These are phyloP conservation scores for Montipora capitata DNA, from an alignment of 92 coral and sea anemone genomes.

Conservation along the genomic window DNA sequence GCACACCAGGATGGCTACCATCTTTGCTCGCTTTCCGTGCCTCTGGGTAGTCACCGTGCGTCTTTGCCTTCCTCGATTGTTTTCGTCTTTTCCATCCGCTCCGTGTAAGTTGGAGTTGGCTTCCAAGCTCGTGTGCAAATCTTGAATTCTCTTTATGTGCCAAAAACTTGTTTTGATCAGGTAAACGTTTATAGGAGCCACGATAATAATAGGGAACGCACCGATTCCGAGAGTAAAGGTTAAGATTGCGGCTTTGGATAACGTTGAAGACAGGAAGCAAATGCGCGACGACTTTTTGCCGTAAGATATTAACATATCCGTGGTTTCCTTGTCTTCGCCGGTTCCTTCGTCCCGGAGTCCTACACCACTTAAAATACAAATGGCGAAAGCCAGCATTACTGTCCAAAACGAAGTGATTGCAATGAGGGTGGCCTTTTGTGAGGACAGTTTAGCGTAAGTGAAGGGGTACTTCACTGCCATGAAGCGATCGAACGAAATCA, in stretches of 20 bases:
- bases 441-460: background rate
- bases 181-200: slow-evolving; percentile 74
- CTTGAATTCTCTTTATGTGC: slow-evolving; percentile 62
- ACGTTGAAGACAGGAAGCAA: slow-evolving; percentile 47
- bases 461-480: slow-evolving; percentile 56
- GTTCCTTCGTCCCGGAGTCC: background rate
- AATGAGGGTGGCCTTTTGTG: background rate
- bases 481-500: slow-evolving; percentile 42
- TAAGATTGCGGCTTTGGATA: slow-evolving; percentile 45
- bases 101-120: slow-evolving; percentile 30
- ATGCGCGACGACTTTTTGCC: background rate
- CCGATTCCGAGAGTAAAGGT: slow-evolving; percentile 39
- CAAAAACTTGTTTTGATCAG: slow-evolving; percentile 61
- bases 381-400: slow-evolving; percentile 27
- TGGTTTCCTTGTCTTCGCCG: background rate
- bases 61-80: background rate
- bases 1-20: slow-evolving; percentile 65
- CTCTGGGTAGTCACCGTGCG: background rate
- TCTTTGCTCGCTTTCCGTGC: slow-evolving; percentile 66
- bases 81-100: background rate
- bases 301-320: too few relatives aligned
- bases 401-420: slow-evolving; percentile 21
- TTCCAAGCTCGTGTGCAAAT: slow-evolving; percentile 34
- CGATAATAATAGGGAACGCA: slow-evolving; percentile 39
- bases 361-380: slow-evolving; percentile 27